Evolutionary conservation across 1,140 invertebrate genomes (phyloP).

Genomic region (Drosophila ogumai): DNA sequence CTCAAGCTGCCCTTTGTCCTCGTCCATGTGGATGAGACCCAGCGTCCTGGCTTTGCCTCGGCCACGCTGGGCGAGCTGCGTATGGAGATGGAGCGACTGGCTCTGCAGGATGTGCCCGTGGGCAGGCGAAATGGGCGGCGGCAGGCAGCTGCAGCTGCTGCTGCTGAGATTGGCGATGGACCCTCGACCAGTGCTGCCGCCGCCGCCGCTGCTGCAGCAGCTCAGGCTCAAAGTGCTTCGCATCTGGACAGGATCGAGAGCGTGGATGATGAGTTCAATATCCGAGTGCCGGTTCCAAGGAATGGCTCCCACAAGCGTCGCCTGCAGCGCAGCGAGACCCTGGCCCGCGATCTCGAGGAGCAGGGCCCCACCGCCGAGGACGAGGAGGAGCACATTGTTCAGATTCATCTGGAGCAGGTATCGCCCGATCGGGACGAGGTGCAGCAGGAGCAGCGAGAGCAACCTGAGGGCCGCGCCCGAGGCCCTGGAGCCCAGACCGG

Average conservation of each 20-base stretch:
- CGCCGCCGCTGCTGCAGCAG: constrained; percentile 35
- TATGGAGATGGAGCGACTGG: constrained; percentile 65
- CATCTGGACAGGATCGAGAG: constrained; percentile 62
- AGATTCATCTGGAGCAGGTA: constrained; percentile 57
- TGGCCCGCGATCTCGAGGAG: constrained; percentile 70
- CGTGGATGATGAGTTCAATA: constrained; percentile 69
- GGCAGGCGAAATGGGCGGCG: constrained; percentile 47
- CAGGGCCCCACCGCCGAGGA: constrained; percentile 17
- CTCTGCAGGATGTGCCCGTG: constrained; percentile 67
- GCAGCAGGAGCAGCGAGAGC: constrained; percentile 5
- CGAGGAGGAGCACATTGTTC: constrained; percentile 58
- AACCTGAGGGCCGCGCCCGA: constrained; percentile 11
- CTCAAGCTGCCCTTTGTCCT: constrained; percentile 93
- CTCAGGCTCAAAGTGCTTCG: not conserved
- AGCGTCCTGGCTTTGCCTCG: constrained; percentile 43
- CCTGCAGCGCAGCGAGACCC: constrained; percentile 72
- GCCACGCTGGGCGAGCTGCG: constrained; percentile 54
- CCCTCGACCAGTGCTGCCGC: constrained; percentile 69
- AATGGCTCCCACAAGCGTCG: constrained; percentile 49
- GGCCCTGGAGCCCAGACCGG: constrained; percentile 41
- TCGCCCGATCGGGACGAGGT: constrained; percentile 14
- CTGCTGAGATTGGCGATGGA: constrained; percentile 33
- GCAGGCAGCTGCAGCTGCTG: not conserved
- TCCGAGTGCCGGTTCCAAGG: constrained; percentile 51
- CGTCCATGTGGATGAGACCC: constrained; percentile 73